Percentiles rank a stretch among this genome's conserved stretches.
These are phyloP conservation scores for Sthenelais limicola DNA, from an alignment of 2,888 invertebrate species.

Conservation along the genomic window DNA sequence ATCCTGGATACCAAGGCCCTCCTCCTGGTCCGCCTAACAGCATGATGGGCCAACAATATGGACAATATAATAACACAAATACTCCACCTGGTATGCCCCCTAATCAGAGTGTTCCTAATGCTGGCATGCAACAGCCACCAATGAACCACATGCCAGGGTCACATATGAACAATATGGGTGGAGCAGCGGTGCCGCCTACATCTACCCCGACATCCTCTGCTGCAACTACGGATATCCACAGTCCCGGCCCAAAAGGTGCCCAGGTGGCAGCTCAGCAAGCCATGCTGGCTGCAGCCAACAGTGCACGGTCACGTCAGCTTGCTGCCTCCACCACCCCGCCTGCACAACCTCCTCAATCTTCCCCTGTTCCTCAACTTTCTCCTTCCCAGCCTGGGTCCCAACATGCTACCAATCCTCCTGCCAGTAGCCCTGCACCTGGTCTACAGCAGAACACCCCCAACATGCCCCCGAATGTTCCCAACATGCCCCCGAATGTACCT, in stretches of 20 bases:
- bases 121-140: slow-evolving; percentile 5
- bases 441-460: too few species aligned
- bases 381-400: slow-evolving; percentile 26
- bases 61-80: slow-evolving; percentile 38
- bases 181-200: not conserved
- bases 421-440: too few species aligned
- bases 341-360: slow-evolving; percentile 8
- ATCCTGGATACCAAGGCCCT: slow-evolving; percentile 11
- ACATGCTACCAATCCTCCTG: too few species aligned
- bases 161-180: slow-evolving; percentile 5
- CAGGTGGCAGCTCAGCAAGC: slow-evolving; percentile 70
- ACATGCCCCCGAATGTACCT: too few species aligned
- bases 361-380: slow-evolving; percentile 12
- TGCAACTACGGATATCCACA: slow-evolving; percentile 5
- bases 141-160: slow-evolving; percentile 32
- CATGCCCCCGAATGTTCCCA: too few species aligned
- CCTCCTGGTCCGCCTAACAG: slow-evolving; percentile 13
- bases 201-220: not conserved
- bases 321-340: not conserved
- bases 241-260: slow-evolving; percentile 61
- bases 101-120: slow-evolving; percentile 12
- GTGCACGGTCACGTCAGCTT: slow-evolving; percentile 39
- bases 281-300: slow-evolving; percentile 66
- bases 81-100: slow-evolving; percentile 13
- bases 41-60: slow-evolving; percentile 45